These are phyloP conservation scores for Cremastinae sp. DNA, from an alignment of 2,888 invertebrate species.

Conservation along the genomic window DNA sequence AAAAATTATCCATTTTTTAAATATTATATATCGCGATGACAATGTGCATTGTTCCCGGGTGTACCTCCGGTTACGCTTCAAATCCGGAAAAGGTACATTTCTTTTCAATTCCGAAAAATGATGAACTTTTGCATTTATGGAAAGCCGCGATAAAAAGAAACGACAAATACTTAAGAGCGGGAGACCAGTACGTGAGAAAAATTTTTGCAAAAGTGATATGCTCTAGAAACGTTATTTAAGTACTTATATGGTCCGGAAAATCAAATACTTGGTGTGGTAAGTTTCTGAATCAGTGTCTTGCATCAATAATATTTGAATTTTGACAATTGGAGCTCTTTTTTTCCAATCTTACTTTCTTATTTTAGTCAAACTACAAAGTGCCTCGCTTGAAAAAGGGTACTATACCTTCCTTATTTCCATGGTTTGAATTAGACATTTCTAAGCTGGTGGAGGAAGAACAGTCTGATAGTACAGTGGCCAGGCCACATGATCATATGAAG, in stretches of 20 bases:
- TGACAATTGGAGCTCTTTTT: neutral
- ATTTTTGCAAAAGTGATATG: constrained; percentile 22
- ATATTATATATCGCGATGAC: constrained; percentile 38
- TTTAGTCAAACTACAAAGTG: constrained; percentile 29
- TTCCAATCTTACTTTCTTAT: constrained; percentile 16
- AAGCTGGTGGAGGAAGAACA: too few relatives aligned
- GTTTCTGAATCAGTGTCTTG: constrained; percentile 9
- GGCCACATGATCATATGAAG: too few relatives aligned
- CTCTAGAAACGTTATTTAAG: neutral
- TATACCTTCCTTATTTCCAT: constrained; percentile 48
- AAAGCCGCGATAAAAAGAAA: constrained; percentile 28
- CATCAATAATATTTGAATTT: constrained; percentile 15
- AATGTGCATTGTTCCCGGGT: constrained; percentile 32
- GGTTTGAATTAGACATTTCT: constrained; percentile 25
- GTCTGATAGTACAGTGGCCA: too few relatives aligned
- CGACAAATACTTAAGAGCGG: constrained; percentile 15
- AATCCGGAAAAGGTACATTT: constrained; percentile 50
- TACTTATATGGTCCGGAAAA: constrained; percentile 6
- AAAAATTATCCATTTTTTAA: too few relatives aligned
- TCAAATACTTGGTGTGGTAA: constrained; percentile 36
- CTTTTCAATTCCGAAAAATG: constrained; percentile 32
- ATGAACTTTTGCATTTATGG: constrained; percentile 29
- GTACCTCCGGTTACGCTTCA: constrained; percentile 51
- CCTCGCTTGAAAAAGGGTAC: constrained; percentile 41
- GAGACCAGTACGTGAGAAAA: constrained; percentile 29